Evolutionary conservation across 2,888 invertebrate genomes (phyloP).

Genomic region (Melieria picta): DNA sequence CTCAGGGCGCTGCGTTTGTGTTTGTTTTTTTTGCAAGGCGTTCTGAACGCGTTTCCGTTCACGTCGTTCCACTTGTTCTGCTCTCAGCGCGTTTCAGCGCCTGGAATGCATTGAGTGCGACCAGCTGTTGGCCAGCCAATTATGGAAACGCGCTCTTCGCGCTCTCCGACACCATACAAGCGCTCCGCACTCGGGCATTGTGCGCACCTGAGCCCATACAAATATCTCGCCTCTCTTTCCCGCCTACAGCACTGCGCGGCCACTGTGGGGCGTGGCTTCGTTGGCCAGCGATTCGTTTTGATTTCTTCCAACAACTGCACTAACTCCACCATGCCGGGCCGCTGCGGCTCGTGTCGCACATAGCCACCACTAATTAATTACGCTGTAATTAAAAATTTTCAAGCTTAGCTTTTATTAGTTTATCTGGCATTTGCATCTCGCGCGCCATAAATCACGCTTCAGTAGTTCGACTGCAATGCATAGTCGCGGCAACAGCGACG

Average conservation of each 20-base stretch:
- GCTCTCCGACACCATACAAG: neutral
- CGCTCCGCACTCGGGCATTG: neutral
- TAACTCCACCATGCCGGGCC: neutral
- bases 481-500: constrained; percentile 12
- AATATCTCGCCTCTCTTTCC: too few species aligned
- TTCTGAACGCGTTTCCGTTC: neutral
- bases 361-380: constrained; percentile 40
- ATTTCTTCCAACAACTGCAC: neutral
- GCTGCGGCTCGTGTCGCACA: neutral
- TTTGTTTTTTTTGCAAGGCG: too few species aligned
- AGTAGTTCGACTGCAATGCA: constrained; percentile 42
- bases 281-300: neutral
- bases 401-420: constrained; percentile 51
- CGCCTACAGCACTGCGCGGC: neutral
- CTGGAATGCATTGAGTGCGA: constrained; percentile 24
- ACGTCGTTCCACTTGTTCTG: constrained; percentile 31
- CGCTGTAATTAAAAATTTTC: constrained; percentile 52
- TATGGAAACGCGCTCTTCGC: neutral
- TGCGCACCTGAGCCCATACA: neutral
- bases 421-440: constrained; percentile 57
- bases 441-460: constrained; percentile 52
- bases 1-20: too few species aligned
- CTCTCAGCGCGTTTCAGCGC: constrained; percentile 36
- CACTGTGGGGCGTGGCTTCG: constrained; percentile 19
- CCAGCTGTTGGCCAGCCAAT: neutral